phyloP scores from a whole-genome alignment of 1,140 invertebrate genomes.

The Atta cephalotes region DNA sequence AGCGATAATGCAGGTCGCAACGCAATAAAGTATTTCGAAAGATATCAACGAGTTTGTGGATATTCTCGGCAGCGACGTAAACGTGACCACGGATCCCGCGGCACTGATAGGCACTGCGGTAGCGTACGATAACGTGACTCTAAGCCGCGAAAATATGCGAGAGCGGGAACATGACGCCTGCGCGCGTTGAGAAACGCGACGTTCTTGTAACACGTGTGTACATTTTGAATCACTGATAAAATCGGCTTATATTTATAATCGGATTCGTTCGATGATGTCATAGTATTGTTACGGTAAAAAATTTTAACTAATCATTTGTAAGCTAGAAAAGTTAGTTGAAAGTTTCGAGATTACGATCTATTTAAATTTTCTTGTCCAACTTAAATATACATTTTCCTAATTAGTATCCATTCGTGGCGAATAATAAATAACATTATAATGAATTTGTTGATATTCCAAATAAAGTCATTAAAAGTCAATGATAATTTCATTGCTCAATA shows the following conservation, averaged over 20 bases:
- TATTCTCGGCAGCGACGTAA: slow-evolving; percentile 45
- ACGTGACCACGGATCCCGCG: slow-evolving; percentile 75
- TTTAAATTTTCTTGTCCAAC: background rate
- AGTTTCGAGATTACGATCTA: background rate
- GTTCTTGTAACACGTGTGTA: slow-evolving; percentile 34
- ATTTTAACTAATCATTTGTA: background rate
- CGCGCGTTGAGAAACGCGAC: slow-evolving; percentile 12
- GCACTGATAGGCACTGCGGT: slow-evolving; percentile 78
- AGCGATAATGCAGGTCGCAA: slow-evolving; percentile 21
- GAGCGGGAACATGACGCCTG: slow-evolving; percentile 64
- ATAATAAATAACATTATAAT: background rate
- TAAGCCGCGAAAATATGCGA: slow-evolving; percentile 57
- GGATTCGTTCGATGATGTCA: background rate
- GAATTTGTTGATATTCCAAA: background rate
- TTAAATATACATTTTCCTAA: background rate
- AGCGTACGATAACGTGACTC: slow-evolving; percentile 74
- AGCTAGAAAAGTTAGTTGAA: background rate
- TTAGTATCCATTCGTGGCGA: background rate
- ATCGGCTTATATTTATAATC: slow-evolving; percentile 20
- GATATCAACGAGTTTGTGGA: background rate
- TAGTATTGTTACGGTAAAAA: background rate
- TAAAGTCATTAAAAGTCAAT: background rate
- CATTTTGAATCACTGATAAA: slow-evolving; percentile 4
- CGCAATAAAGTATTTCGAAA: background rate
- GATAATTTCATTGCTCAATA: background rate